Evolutionary conservation across 2,113 vertebrate genomes (phyloP).

Genomic region (Calidris pugnax): DNA sequence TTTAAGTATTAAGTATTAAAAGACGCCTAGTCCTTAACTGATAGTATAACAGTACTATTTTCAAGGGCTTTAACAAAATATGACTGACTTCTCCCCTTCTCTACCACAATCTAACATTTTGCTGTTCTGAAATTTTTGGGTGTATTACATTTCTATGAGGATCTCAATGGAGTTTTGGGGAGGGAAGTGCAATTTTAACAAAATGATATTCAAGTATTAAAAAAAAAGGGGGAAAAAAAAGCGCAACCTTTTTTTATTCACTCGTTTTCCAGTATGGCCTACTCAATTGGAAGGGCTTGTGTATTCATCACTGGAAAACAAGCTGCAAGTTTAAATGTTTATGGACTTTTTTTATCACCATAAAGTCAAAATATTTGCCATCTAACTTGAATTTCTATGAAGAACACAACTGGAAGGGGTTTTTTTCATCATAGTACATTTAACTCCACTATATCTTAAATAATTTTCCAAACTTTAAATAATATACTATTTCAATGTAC

Average conservation of each 20-base stretch:
- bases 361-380: not conserved
- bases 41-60: not conserved
- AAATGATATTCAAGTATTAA: not conserved
- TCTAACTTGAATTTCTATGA: not conserved
- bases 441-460: not conserved
- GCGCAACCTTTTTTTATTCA: not conserved
- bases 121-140: not conserved
- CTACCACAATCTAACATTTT: not conserved
- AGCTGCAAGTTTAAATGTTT: not conserved
- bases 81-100: not conserved
- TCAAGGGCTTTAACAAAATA: not conserved
- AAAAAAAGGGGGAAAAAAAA: not conserved
- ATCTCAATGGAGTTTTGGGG: not conserved
- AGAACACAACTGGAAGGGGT: not conserved
- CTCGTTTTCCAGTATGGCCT: not conserved
- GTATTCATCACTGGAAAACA: not conserved
- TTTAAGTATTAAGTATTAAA: not conserved
- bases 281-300: not conserved
- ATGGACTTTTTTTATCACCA: not conserved
- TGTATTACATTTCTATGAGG: not conserved
- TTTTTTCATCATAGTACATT: not conserved
- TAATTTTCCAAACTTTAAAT: not conserved
- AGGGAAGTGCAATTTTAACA: not conserved
- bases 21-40: not conserved
- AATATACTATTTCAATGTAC: not conserved